Conservation (phyloP, 2,113 vertebrate genomes). For the Mandrillus leucophaeus region DNA sequence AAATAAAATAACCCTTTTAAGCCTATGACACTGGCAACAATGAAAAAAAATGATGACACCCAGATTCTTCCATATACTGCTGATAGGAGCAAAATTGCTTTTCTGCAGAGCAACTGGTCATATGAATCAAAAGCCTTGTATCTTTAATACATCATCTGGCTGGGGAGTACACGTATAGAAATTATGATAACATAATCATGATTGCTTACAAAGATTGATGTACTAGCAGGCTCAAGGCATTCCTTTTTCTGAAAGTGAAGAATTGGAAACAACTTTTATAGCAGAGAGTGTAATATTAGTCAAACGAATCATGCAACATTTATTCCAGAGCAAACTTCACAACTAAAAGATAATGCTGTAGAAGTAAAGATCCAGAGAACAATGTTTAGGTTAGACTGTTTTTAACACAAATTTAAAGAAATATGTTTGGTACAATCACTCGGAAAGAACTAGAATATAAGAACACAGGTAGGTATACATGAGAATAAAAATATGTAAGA, state of each 20-base stretch:
- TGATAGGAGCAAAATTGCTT: neutral
- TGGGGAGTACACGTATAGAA: neutral
- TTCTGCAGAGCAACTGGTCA: neutral
- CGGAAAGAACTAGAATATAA: neutral
- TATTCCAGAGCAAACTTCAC: constrained; percentile 6
- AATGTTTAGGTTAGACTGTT: neutral
- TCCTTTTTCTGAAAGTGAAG: neutral
- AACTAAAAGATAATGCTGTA: constrained; percentile 19
- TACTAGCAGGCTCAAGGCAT: neutral
- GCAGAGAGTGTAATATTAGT: neutral
- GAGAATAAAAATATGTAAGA: neutral
- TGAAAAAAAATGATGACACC: neutral
- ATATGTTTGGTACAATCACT: neutral
- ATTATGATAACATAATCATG: constrained; percentile 10
- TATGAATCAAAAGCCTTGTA: neutral
- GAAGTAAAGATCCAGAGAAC: neutral
- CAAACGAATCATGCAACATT: neutral
- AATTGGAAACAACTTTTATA: neutral
- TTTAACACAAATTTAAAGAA: neutral
- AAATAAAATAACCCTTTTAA: constrained; percentile 30
- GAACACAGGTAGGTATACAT: neutral
- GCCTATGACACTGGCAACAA: neutral
- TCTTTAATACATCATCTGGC: neutral
- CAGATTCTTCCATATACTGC: neutral
- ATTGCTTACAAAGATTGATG: neutral